Conservation (phyloP, 2,113 vertebrate genomes). For the Apaloderma vittatum region DNA sequence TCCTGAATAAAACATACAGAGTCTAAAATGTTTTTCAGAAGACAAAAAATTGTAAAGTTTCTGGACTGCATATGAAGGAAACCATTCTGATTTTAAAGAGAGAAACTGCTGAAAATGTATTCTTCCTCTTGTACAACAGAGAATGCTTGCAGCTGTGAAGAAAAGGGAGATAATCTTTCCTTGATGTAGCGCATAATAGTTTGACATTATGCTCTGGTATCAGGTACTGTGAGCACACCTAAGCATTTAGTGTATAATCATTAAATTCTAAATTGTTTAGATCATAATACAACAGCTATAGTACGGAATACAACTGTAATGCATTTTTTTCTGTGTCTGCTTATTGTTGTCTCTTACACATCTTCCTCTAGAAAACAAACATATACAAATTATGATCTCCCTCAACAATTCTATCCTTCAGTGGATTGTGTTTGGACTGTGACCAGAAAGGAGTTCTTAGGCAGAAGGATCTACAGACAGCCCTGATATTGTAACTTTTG, state of each 20-base stretch:
- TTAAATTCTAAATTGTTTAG: background rate
- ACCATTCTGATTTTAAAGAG: background rate
- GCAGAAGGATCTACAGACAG: background rate
- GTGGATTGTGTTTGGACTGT: background rate
- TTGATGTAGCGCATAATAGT: background rate
- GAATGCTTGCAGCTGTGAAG: background rate
- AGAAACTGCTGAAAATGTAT: background rate
- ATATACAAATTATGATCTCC: background rate
- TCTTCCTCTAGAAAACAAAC: background rate
- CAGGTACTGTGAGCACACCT: background rate
- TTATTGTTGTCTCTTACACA: background rate
- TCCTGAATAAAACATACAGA: background rate
- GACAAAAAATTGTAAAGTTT: background rate
- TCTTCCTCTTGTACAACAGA: background rate
- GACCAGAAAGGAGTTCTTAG: background rate
- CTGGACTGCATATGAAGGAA: background rate
- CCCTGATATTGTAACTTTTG: background rate
- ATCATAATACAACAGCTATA: background rate
- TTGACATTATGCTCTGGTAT: background rate
- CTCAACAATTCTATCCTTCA: background rate
- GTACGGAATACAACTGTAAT: background rate
- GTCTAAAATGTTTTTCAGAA: background rate
- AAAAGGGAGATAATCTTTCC: background rate
- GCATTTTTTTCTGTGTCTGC: background rate
- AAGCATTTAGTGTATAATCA: background rate